Evolutionary conservation across 2,888 invertebrate genomes (phyloP).

Genomic region (Pterostichus madidus): DNA sequence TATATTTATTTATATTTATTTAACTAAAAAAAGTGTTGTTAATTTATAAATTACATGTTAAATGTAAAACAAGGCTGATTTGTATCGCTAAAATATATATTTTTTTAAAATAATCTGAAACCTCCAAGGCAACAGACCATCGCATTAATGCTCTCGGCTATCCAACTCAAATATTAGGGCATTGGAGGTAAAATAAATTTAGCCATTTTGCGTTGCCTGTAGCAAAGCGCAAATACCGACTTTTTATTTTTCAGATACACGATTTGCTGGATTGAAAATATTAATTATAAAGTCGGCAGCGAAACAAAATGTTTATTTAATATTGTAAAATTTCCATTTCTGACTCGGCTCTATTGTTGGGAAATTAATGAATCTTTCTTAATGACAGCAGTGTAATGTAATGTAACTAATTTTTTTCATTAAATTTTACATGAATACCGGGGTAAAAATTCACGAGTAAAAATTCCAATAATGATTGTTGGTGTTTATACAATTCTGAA

Average conservation of each 20-base stretch:
- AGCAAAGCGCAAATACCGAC: background rate
- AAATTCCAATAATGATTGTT: slow-evolving; percentile 15
- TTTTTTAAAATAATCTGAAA: too few relatives aligned
- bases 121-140: too few relatives aligned
- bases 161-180: too few relatives aligned
- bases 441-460: background rate
- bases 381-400: slow-evolving; percentile 11
- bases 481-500: background rate
- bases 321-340: slow-evolving; percentile 11
- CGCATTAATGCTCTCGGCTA: too few relatives aligned
- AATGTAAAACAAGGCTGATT: too few relatives aligned
- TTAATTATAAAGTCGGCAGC: background rate
- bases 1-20: too few relatives aligned
- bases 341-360: background rate
- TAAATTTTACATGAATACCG: background rate
- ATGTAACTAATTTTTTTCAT: slow-evolving; percentile 15
- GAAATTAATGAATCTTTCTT: slow-evolving; percentile 7
- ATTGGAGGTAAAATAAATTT: too few relatives aligned
- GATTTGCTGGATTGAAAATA: background rate
- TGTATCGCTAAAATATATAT: too few relatives aligned
- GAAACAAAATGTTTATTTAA: slow-evolving; percentile 3
- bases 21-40: too few relatives aligned
- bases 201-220: too few relatives aligned
- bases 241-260: background rate
- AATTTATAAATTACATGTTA: too few relatives aligned